phyloP scores from a whole-genome alignment of 1,140 invertebrate genomes.

The Acyrthosiphon pisum region DNA sequence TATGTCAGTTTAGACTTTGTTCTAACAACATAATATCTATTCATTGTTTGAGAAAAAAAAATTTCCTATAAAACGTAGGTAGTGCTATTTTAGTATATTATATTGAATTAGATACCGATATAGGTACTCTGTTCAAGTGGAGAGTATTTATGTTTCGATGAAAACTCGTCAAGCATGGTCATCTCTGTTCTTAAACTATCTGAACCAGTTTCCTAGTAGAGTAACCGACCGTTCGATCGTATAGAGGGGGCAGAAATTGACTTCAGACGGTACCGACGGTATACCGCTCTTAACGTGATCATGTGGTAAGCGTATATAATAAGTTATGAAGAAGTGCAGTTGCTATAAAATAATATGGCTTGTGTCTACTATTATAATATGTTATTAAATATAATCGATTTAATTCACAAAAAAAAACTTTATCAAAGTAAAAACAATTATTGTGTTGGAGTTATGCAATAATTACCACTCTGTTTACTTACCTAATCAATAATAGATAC shows the following conservation, averaged over 20 bases:
- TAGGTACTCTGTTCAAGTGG: neutral
- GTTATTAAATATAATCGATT: neutral
- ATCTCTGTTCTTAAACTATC: neutral
- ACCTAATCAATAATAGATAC: neutral
- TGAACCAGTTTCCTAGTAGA: neutral
- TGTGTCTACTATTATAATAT: neutral
- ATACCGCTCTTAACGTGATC: neutral
- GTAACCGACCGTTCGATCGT: neutral
- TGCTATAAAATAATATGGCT: neutral
- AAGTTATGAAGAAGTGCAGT: neutral
- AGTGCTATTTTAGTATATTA: neutral
- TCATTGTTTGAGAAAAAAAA: neutral
- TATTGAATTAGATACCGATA: neutral
- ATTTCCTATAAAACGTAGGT: neutral
- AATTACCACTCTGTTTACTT: neutral
- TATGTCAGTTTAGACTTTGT: neutral
- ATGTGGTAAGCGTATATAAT: neutral
- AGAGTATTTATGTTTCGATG: neutral
- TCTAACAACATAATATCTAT: neutral
- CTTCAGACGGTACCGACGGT: neutral
- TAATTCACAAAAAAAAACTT: neutral
- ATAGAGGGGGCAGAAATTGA: neutral
- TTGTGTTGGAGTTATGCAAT: neutral
- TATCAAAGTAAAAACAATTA: neutral
- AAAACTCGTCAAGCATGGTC: neutral